Evolutionary conservation across 1,140 invertebrate genomes (phyloP).

Genomic region (Diabrotica undecimpunctata): DNA sequence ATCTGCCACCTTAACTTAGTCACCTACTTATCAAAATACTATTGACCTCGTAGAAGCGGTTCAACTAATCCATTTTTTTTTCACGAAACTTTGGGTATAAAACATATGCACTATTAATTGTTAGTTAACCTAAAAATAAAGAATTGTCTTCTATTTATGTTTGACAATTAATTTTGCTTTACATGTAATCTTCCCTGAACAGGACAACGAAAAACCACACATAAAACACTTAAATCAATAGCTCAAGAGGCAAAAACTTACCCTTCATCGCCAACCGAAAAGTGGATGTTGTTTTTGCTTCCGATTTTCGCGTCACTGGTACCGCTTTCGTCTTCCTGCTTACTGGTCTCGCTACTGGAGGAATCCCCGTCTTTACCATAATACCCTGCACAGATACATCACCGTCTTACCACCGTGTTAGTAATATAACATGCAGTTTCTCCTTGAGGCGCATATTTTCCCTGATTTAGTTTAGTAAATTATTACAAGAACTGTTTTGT

Average conservation of each 20-base stretch:
- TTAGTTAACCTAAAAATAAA: too few species aligned
- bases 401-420: conserved; percentile 37
- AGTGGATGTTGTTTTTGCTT: conserved; percentile 38
- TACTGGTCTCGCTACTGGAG: conserved; percentile 47
- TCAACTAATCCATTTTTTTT: too few species aligned
- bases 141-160: too few species aligned
- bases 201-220: neutral
- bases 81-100: too few species aligned
- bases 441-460: neutral
- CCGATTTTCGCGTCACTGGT: conserved; percentile 18
- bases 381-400: conserved; percentile 33
- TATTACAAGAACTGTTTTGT: neutral
- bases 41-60: too few species aligned
- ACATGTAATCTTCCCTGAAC: neutral
- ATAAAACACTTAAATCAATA: too few species aligned
- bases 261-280: conserved; percentile 43
- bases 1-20: too few species aligned
- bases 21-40: too few species aligned
- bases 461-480: neutral
- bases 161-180: too few species aligned
- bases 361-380: conserved; percentile 45
- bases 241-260: conserved; percentile 15
- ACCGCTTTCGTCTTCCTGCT: conserved; percentile 43
- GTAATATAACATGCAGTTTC: conserved; percentile 10
- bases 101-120: too few species aligned